A percentile compares a stretch with the other conserved stretches of the same genome.
Evolutionary conservation across 92 coral and sea anemone species (phyloP).

Genomic region (Palythoa grandis): DNA sequence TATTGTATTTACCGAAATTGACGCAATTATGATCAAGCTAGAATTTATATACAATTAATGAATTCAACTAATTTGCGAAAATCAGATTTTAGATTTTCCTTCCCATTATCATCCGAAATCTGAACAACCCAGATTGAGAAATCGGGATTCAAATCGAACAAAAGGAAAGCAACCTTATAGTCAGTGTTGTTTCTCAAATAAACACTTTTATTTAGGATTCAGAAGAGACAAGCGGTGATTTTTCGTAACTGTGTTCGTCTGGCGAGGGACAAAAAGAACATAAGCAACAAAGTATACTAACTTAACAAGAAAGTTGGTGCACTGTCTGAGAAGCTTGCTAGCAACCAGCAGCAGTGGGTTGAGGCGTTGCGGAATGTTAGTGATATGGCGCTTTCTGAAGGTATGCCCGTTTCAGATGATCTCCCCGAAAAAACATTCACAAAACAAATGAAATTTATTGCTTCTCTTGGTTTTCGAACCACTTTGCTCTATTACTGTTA

Average conservation of each 20-base stretch:
- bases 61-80: no score
- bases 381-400: neutral
- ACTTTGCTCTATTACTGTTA: neutral
- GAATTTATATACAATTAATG: no score
- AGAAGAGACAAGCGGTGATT: neutral
- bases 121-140: no score
- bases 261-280: conserved; percentile 3
- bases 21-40: no score
- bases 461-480: no score
- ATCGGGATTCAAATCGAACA: no score
- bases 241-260: neutral
- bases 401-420: conserved; percentile 8
- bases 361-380: neutral
- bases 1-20: no score
- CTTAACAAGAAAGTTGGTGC: conserved; percentile 1
- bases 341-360: conserved; percentile 16
- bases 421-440: neutral
- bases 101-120: no score
- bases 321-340: neutral
- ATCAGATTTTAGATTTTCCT: no score
- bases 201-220: neutral
- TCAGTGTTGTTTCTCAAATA: no score
- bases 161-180: no score
- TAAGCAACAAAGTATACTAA: neutral
- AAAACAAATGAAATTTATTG: no score